A percentile compares a stretch with the other conserved stretches of the same genome.
phyloP scores from a whole-genome alignment of 2,888 invertebrate genomes.

The Leptogaster cylindrica region DNA sequence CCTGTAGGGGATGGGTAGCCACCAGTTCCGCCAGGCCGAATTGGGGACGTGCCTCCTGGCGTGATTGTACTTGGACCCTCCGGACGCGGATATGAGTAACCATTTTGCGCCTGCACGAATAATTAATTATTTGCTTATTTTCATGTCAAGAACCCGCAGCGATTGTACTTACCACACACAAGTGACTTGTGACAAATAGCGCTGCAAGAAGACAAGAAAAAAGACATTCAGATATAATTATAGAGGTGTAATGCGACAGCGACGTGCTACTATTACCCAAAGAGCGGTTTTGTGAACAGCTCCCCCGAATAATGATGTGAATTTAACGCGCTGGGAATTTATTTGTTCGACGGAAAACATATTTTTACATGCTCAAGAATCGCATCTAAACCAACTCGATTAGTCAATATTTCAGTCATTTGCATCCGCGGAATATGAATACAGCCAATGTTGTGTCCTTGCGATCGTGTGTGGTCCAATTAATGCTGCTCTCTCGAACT shows the following conservation, averaged over 20 bases:
- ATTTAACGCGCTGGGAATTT: conserved; percentile 18
- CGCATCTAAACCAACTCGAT: conserved; percentile 35
- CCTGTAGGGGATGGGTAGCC: conserved; percentile 46
- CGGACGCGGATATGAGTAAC: conserved; percentile 78
- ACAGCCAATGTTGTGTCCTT: not conserved
- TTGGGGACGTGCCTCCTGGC: conserved; percentile 50
- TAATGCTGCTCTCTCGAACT: not conserved
- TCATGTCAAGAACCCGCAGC: conserved; percentile 5
- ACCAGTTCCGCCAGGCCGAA: conserved; percentile 50
- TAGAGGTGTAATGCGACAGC: not conserved
- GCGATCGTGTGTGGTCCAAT: not conserved
- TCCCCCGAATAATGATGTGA: conserved; percentile 32
- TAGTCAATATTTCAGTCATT: conserved; percentile 34
- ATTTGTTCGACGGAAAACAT: conserved; percentile 17
- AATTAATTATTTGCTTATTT: not conserved
- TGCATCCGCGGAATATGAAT: conserved; percentile 1
- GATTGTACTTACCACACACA: conserved; percentile 52
- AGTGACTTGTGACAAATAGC: conserved; percentile 51
- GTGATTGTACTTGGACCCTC: conserved; percentile 61
- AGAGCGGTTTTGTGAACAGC: not conserved
- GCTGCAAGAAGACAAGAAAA: conserved; percentile 50
- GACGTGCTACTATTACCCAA: not conserved
- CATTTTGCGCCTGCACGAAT: conserved; percentile 69
- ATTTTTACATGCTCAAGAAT: conserved; percentile 13
- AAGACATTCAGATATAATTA: conserved; percentile 9